Conservation (phyloP, 1,140 invertebrate genomes). For the Campoletis sonorensis region DNA sequence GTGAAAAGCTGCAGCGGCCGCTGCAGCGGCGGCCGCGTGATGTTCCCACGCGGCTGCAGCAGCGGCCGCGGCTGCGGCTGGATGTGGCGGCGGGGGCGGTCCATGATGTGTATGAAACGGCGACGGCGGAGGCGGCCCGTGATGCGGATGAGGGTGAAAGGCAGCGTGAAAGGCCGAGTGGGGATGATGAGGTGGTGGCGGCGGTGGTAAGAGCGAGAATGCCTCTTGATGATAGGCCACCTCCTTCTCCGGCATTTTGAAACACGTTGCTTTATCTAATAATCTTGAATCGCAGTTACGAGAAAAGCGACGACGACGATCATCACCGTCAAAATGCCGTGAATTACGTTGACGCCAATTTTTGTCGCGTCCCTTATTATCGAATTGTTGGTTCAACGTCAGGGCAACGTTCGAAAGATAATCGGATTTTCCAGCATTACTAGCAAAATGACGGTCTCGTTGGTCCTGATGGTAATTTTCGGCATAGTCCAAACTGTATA, state of each 20-base stretch:
- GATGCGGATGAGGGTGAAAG: constrained; percentile 71
- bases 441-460: not conserved
- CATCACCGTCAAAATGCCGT: not conserved
- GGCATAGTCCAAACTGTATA: not conserved
- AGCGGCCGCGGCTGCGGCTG: constrained; percentile 63
- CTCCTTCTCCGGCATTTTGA: constrained; percentile 74
- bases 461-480: not conserved
- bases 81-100: constrained; percentile 66
- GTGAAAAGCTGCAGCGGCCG: constrained; percentile 68
- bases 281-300: not conserved
- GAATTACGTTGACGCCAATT: not conserved
- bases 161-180: constrained; percentile 74
- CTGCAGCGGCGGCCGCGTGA: constrained; percentile 70
- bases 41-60: constrained; percentile 72
- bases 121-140: constrained; percentile 66
- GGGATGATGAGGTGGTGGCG: constrained; percentile 72
- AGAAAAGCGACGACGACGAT: not conserved
- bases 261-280: constrained; percentile 18
- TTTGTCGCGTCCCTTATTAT: not conserved
- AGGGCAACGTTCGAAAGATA: not conserved
- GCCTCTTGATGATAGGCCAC: constrained; percentile 75
- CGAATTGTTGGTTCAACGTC: not conserved
- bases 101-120: constrained; percentile 68
- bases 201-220: constrained; percentile 72
- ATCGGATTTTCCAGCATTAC: not conserved